Percentiles rank a stretch among this genome's conserved stretches.
phyloP scores from a whole-genome alignment of 2,888 invertebrate genomes.

The Sarcophaga caerulescens region DNA sequence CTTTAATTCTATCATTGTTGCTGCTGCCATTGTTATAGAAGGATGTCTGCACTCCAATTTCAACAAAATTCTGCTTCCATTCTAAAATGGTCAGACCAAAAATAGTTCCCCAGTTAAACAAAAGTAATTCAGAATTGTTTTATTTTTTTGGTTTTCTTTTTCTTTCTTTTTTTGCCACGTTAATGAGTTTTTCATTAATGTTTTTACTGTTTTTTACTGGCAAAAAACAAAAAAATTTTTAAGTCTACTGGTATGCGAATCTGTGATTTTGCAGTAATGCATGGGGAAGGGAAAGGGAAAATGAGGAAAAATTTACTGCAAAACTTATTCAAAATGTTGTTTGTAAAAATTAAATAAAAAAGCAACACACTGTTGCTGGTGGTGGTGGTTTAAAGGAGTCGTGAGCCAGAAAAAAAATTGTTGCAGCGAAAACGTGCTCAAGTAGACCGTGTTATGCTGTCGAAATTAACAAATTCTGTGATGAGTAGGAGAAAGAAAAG shows the following conservation, averaged over 20 bases:
- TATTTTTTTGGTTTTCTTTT: background rate
- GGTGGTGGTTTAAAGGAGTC: background rate
- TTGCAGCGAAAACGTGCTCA: constrained; percentile 62
- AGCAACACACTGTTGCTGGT: no score
- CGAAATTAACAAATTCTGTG: background rate
- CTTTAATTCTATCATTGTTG: background rate
- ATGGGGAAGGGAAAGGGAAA: no score
- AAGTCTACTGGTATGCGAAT: background rate
- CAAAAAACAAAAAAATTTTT: background rate
- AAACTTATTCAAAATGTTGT: no score
- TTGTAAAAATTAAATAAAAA: no score
- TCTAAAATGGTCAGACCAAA: background rate
- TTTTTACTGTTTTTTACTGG: no score
- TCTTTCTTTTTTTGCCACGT: constrained; percentile 18
- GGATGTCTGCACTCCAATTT: background rate
- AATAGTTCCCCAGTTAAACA: constrained; percentile 13
- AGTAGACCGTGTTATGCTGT: constrained; percentile 25
- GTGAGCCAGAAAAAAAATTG: background rate
- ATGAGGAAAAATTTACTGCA: no score
- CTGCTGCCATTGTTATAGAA: constrained; percentile 19
- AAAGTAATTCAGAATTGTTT: constrained; percentile 51
- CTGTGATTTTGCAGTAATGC: background rate
- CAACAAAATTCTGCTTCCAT: background rate
- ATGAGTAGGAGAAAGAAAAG: background rate
- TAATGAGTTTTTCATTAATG: constrained; percentile 54